Conservation (phyloP, 1,140 invertebrate genomes). For the Drosophila novamexicana region DNA sequence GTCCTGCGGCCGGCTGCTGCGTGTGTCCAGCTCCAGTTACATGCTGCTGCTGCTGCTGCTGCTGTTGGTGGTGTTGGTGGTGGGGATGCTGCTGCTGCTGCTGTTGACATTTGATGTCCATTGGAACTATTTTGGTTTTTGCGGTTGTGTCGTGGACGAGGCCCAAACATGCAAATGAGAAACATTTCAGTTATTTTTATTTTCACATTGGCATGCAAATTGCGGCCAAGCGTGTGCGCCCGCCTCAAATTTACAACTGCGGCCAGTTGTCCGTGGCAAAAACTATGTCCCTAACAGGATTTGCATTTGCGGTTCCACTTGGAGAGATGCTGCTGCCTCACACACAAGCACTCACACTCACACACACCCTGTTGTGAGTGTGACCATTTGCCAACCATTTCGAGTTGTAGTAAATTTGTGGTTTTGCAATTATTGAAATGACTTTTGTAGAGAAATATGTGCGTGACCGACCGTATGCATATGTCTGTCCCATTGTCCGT, state of each 20-base stretch:
- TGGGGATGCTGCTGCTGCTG: slow-evolving; percentile 47
- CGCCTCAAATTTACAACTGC: slow-evolving; percentile 65
- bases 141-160: slow-evolving; percentile 64
- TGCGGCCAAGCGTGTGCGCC: slow-evolving; percentile 33
- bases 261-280: slow-evolving; percentile 39
- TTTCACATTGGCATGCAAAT: slow-evolving; percentile 74
- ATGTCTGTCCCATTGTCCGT: slow-evolving; percentile 4
- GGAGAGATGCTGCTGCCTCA: too few species aligned
- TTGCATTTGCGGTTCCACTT: slow-evolving; percentile 67
- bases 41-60: slow-evolving; percentile 57
- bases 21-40: slow-evolving; percentile 31
- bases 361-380: slow-evolving; percentile 16
- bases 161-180: slow-evolving; percentile 68
- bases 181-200: slow-evolving; percentile 83
- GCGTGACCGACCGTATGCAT: slow-evolving; percentile 33
- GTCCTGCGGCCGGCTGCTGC: slow-evolving; percentile 30
- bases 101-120: slow-evolving; percentile 84
- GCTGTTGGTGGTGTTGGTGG: slow-evolving; percentile 13
- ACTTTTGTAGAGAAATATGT: slow-evolving; percentile 67
- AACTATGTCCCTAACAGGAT: slow-evolving; percentile 63
- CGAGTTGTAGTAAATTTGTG: slow-evolving; percentile 84
- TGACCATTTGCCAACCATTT: slow-evolving; percentile 65
- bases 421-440: slow-evolving; percentile 84
- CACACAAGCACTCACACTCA: too few species aligned
- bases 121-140: slow-evolving; percentile 83